Evolutionary conservation across 1,140 invertebrate genomes (phyloP).

Genomic region (Holotrichia oblita): DNA sequence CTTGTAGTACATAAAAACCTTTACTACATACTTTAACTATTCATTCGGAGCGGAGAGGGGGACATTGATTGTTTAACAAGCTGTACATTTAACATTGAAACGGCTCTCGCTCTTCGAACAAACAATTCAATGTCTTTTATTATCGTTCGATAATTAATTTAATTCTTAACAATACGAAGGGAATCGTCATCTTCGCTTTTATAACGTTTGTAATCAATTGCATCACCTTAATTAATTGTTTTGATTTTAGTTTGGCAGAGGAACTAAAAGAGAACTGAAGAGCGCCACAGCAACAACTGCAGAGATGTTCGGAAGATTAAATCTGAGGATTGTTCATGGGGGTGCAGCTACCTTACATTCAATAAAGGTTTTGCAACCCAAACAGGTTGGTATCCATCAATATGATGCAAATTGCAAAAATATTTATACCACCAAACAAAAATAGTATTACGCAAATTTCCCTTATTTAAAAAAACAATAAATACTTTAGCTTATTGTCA

Average conservation of each 20-base stretch:
- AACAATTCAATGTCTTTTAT: not conserved
- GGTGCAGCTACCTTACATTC: constrained; percentile 81
- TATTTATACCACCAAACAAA: too few relatives aligned
- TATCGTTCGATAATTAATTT: constrained; percentile 15
- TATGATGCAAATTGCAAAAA: not conserved
- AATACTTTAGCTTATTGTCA: too few relatives aligned
- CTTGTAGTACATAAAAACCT: too few relatives aligned
- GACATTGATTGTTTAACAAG: too few relatives aligned
- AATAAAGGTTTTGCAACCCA: constrained; percentile 84
- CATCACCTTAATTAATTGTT: not conserved
- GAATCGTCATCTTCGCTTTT: not conserved
- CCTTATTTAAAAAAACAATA: too few relatives aligned
- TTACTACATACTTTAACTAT: too few relatives aligned
- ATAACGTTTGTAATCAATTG: not conserved
- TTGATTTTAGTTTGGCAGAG: constrained; percentile 72
- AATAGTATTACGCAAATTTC: not conserved
- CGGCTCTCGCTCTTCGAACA: not conserved
- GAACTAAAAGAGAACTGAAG: constrained; percentile 77
- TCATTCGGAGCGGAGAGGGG: too few relatives aligned
- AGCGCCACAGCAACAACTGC: constrained; percentile 85
- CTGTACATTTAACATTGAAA: constrained; percentile 8
- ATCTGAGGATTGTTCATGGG: constrained; percentile 77
- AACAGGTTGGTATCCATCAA: constrained; percentile 70
- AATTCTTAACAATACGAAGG: not conserved
- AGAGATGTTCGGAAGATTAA: constrained; percentile 83